These are phyloP conservation scores for Onychostruthus taczanowskii DNA, from an alignment of 2,113 vertebrate species.

Conservation along the genomic window DNA sequence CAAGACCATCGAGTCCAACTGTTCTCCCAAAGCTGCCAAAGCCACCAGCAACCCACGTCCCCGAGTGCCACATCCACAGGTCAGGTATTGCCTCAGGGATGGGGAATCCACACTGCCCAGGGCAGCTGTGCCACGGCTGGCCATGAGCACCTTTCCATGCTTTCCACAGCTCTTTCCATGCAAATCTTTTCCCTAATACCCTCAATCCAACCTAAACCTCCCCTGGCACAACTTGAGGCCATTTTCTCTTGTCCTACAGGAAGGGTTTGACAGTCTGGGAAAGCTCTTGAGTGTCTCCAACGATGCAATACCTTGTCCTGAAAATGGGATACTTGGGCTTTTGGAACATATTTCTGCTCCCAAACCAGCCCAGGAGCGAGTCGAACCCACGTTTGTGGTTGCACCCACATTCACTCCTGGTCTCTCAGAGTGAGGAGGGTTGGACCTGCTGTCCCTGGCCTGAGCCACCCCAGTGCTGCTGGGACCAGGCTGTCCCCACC, in stretches of 20 bases:
- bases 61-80: background rate
- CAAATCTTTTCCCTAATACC: background rate
- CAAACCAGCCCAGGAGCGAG: background rate
- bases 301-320: rapidly evolving
- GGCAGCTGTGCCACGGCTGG: background rate
- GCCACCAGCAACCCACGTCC: rapidly evolving
- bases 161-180: background rate
- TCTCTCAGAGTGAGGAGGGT: background rate
- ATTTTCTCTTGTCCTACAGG: background rate
- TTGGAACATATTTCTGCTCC: background rate
- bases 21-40: background rate
- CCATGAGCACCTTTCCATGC: background rate
- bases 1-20: rapidly evolving
- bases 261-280: background rate
- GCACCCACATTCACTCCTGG: rapidly evolving
- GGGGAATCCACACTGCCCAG: background rate
- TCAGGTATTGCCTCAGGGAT: background rate
- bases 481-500: background rate
- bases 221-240: background rate
- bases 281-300: rapidly evolving
- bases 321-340: rapidly evolving
- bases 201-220: background rate
- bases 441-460: background rate
- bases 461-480: background rate
- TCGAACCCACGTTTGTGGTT: rapidly evolving